phyloP scores from a whole-genome alignment of 2,888 invertebrate species.

The Dasypogon diadema region DNA sequence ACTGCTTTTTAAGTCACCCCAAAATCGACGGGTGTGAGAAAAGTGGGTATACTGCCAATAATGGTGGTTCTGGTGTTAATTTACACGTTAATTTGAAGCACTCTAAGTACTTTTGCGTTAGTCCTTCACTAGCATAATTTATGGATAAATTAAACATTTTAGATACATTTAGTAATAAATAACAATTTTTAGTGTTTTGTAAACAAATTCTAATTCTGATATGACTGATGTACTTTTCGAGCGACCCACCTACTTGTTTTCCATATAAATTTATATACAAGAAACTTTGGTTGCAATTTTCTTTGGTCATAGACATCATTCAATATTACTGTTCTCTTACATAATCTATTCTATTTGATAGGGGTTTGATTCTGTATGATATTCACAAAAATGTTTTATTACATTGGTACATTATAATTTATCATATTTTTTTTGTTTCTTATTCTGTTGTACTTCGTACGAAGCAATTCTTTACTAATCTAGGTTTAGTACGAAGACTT shows the following conservation, averaged over 20 bases:
- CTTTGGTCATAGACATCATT: conserved; percentile 24
- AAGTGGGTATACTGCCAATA: no score
- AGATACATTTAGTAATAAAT: conserved; percentile 26
- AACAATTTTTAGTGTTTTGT: conserved; percentile 36
- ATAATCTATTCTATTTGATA: not conserved
- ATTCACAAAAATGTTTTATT: conserved; percentile 39
- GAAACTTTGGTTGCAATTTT: not conserved
- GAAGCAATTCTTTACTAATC: conserved; percentile 2
- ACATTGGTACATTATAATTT: not conserved
- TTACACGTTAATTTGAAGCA: conserved; percentile 7
- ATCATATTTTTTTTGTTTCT: not conserved
- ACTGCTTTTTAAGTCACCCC: no score
- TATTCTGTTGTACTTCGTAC: conserved; percentile 14
- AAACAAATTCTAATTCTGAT: conserved; percentile 43
- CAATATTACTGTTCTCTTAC: not conserved
- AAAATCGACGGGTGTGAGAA: no score
- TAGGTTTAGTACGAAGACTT: conserved; percentile 24
- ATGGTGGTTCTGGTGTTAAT: no score
- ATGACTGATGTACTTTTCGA: conserved; percentile 32
- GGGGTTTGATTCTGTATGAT: conserved; percentile 10
- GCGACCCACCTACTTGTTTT: conserved; percentile 2
- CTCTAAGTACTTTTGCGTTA: conserved; percentile 10
- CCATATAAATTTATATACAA: conserved; percentile 11
- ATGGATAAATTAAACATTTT: conserved; percentile 17
- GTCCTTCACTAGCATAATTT: conserved; percentile 23